Percentiles rank a stretch among this genome's conserved stretches.
These are phyloP conservation scores for Homarus gammarus DNA, from an alignment of 2,888 invertebrate genomes.

Conservation along the genomic window DNA sequence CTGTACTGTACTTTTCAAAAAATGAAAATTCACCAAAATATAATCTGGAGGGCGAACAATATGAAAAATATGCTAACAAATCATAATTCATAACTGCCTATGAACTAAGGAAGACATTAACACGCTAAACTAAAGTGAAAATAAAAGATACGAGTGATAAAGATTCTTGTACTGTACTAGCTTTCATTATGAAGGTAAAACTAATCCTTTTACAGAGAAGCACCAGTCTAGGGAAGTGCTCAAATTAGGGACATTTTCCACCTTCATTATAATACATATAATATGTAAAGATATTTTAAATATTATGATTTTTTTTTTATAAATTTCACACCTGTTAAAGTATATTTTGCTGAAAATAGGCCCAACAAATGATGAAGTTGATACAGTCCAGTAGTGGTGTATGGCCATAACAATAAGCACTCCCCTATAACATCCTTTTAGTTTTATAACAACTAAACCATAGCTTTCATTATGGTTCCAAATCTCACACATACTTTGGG, in stretches of 20 bases:
- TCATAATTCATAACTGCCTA: slow-evolving; percentile 35
- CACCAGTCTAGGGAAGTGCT: slow-evolving; percentile 57
- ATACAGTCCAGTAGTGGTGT: background rate
- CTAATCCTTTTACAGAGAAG: slow-evolving; percentile 39
- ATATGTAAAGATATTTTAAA: background rate
- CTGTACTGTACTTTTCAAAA: background rate
- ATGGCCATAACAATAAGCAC: slow-evolving; percentile 31
- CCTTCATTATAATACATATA: background rate
- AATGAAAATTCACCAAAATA: slow-evolving; percentile 11
- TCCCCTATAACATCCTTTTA: slow-evolving; percentile 39
- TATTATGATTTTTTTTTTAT: background rate
- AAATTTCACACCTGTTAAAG: background rate
- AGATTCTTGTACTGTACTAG: slow-evolving; percentile 70
- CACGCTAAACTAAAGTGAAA: slow-evolving; percentile 53
- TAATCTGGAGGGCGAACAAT: slow-evolving; percentile 4
- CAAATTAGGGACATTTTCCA: slow-evolving; percentile 22
- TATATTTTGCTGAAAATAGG: background rate
- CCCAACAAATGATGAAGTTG: background rate
- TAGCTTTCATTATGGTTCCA: slow-evolving; percentile 40
- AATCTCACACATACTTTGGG: slow-evolving; percentile 48
- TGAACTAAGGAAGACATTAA: slow-evolving; percentile 55
- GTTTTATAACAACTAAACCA: slow-evolving; percentile 42
- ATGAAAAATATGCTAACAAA: slow-evolving; percentile 1
- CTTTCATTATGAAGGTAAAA: slow-evolving; percentile 42
- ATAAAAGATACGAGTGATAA: slow-evolving; percentile 43